Evolutionary conservation across 2,888 invertebrate species (phyloP).

Genomic region (Mycalesis mineus): DNA sequence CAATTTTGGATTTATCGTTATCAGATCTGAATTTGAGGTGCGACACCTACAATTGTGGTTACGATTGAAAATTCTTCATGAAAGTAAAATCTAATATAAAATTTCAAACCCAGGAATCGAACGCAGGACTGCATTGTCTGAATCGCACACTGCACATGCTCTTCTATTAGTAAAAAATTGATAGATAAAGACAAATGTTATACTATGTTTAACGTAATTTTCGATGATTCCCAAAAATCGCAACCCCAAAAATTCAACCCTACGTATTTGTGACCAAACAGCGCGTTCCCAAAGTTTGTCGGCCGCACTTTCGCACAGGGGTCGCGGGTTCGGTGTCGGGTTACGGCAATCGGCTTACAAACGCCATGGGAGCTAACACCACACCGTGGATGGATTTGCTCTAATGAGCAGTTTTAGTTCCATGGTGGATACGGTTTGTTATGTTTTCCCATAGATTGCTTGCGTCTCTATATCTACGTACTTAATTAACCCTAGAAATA

Average conservation of each 20-base stretch:
- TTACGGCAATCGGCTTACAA: conserved; percentile 70
- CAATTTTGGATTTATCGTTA: too few species aligned
- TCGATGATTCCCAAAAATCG: conserved; percentile 8
- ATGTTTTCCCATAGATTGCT: conserved; percentile 10
- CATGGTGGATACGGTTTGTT: conserved; percentile 16
- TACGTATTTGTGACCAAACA: conserved; percentile 16
- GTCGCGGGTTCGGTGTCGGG: conserved; percentile 63
- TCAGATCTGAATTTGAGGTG: too few species aligned
- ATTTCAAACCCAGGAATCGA: too few species aligned
- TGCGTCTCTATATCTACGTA: not conserved
- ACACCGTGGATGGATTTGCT: conserved; percentile 48
- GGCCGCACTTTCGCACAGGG: conserved; percentile 44
- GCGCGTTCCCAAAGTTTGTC: conserved; percentile 27
- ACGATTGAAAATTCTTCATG: too few species aligned
- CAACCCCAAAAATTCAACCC: conserved; percentile 22
- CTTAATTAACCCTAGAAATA: too few species aligned
- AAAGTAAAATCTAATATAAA: too few species aligned
- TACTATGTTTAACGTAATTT: too few species aligned
- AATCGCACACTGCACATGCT: too few species aligned
- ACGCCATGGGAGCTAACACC: conserved; percentile 58
- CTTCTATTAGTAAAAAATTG: too few species aligned
- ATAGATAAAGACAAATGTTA: too few species aligned
- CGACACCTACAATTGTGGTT: too few species aligned
- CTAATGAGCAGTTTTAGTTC: conserved; percentile 54
- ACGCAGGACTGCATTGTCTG: too few species aligned